Base-by-base conservation (phyloP, 2,113 vertebrate genomes). In the Gymnobelideus leadbeateri region DNA sequence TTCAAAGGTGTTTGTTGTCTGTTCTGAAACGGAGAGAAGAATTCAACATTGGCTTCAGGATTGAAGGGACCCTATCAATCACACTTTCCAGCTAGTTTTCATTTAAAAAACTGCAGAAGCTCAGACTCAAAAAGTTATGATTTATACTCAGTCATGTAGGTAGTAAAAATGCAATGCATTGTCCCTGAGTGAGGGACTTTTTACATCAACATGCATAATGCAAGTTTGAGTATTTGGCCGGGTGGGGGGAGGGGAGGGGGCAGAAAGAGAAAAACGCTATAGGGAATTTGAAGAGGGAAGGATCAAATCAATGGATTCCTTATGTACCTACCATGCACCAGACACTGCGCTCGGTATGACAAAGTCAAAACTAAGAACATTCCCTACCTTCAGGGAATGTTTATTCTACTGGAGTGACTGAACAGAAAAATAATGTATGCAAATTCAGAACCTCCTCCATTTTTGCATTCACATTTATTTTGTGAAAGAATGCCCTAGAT, bases 401-500 rank as follows among this genome's bases (percentile, higher is more conserved):
- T 19, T 16, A 77, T n/a, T 77, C 68, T 84, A n/a, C 16, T 77
- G 91, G 89, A 95, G 8, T 89, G 77, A 43, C 54, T 94, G 93
- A 94, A 93, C 90, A 93, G 52, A 50, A 95, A 89, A 50, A 84
- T 96, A 97, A 96, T 3, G 8, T 37, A 8, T 21, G 0, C 68
- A 91, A 92, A 91, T 2, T 1, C 51, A 90, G 90, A 91, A 31
- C 25, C 89, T 92, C 93, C 90, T 91, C 94, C 94, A 90, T 91
- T 94, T 90, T 89, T 43, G 51, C 91, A 91, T 91, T n/a, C 1
- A 91, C 0, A 25, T 53, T 77, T 97, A 97, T 97, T 96, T 97
- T 96, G 91, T 92, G 96, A 95, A 92, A 37, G 93, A 91, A 91
- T 92, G 97, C 53, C 96, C 96, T 95, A 96, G 95, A 97, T 98